phyloP scores from a whole-genome alignment of 2,888 invertebrate genomes.

The Pseudanteris insignis region DNA sequence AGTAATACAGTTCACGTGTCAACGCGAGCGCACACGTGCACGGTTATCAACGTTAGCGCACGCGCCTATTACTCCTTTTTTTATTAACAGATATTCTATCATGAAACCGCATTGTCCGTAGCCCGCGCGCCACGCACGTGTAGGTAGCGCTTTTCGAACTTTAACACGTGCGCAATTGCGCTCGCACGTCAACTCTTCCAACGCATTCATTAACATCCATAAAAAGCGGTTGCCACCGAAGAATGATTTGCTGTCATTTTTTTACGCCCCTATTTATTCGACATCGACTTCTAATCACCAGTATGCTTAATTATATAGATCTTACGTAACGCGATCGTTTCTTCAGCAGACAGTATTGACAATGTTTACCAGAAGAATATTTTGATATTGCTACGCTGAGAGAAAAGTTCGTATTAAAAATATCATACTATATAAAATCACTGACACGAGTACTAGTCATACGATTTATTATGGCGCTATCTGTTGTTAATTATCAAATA shows the following conservation, averaged over 20 bases:
- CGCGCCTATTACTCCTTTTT: slow-evolving; percentile 36
- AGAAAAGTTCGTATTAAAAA: too few species aligned
- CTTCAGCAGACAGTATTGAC: too few species aligned
- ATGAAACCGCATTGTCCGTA: slow-evolving; percentile 29
- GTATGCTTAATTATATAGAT: slow-evolving; percentile 3
- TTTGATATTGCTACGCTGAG: too few species aligned
- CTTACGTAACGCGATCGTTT: slow-evolving; percentile 7
- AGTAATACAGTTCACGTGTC: slow-evolving; percentile 38
- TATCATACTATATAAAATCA: too few species aligned
- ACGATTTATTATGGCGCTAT: too few species aligned
- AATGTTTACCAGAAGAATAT: too few species aligned
- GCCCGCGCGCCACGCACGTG: slow-evolving; percentile 20
- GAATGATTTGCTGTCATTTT: neutral
- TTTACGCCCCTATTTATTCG: slow-evolving; percentile 4
- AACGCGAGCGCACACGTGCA: slow-evolving; percentile 19
- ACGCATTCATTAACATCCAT: slow-evolving; percentile 7
- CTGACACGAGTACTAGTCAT: too few species aligned
- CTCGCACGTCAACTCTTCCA: slow-evolving; percentile 11
- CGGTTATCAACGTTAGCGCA: slow-evolving; percentile 29
- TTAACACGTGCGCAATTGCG: slow-evolving; percentile 17
- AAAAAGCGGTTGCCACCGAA: slow-evolving; percentile 9
- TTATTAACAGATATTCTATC: slow-evolving; percentile 33
- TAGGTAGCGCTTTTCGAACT: slow-evolving; percentile 28
- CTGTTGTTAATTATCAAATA: too few species aligned
- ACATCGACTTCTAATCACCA: slow-evolving; percentile 17